A percentile compares a stretch with the other conserved stretches of the same genome.
These are phyloP conservation scores for Ginglymostoma cirratum DNA, from an alignment of 2,113 vertebrate species.

Conservation along the genomic window DNA sequence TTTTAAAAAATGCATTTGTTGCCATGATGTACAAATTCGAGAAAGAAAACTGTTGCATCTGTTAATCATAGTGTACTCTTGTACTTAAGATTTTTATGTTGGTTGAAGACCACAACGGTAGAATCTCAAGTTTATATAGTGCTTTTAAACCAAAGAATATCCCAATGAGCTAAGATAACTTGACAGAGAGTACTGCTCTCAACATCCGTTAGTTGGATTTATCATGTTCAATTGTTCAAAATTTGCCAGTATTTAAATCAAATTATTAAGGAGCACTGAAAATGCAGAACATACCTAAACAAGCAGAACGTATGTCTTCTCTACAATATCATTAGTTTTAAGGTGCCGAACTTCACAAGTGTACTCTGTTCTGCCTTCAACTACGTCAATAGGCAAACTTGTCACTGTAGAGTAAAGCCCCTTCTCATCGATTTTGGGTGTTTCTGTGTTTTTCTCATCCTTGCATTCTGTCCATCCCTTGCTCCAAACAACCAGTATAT, in stretches of 20 bases:
- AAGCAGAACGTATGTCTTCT: not conserved
- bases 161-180: not conserved
- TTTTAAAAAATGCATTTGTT: not conserved
- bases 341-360: conserved; percentile 2
- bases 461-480: not conserved
- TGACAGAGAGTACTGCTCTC: not conserved
- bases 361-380: not conserved
- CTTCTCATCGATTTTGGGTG: not conserved
- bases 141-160: not conserved
- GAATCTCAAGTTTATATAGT: not conserved
- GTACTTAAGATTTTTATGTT: not conserved
- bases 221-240: not conserved
- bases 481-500: not conserved
- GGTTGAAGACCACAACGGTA: not conserved
- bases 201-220: not conserved
- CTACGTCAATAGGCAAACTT: not conserved
- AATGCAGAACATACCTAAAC: not conserved
- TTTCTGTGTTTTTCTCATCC: not conserved
- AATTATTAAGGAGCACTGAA: not conserved
- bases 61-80: not conserved
- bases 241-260: not conserved
- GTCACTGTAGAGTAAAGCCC: conserved; percentile 26
- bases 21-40: not conserved
- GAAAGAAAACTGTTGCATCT: not conserved
- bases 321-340: conserved; percentile 5